Evolutionary conservation across 1,140 invertebrate genomes (phyloP).

Genomic region (Drosophila bifasciata): DNA sequence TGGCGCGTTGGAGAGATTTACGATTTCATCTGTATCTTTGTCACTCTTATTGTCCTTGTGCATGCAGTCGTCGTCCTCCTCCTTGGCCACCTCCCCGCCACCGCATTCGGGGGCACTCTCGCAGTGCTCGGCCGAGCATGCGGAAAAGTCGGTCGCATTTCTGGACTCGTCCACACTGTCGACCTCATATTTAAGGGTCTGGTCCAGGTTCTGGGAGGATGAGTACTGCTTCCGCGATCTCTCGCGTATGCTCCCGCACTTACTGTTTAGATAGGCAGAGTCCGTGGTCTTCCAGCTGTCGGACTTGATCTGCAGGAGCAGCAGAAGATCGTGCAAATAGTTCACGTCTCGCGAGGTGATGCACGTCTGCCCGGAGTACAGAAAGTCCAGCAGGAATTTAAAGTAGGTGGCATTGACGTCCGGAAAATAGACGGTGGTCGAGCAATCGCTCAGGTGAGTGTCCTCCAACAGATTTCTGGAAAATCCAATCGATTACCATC

Average conservation of each 20-base stretch:
- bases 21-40: conserved; percentile 73
- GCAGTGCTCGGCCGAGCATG: conserved; percentile 59
- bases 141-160: conserved; percentile 52
- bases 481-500: not conserved
- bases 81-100: conserved; percentile 27
- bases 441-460: conserved; percentile 88
- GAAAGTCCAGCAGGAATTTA: conserved; percentile 91
- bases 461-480: conserved; percentile 88
- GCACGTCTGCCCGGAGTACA: conserved; percentile 93
- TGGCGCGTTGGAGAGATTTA: conserved; percentile 74
- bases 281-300: conserved; percentile 87
- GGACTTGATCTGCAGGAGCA: conserved; percentile 92
- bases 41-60: conserved; percentile 75
- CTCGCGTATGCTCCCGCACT: conserved; percentile 78
- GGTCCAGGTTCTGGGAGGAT: conserved; percentile 58
- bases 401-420: conserved; percentile 91
- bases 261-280: conserved; percentile 74
- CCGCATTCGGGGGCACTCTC: conserved; percentile 50
- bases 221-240: conserved; percentile 72
- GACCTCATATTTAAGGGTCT: conserved; percentile 69
- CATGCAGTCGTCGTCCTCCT: conserved; percentile 57
- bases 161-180: conserved; percentile 67
- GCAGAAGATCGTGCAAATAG: conserved; percentile 91
- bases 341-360: conserved; percentile 92
- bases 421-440: conserved; percentile 91